phyloP scores from a whole-genome alignment of 2,888 invertebrate genomes.

The Copidosoma aretas region DNA sequence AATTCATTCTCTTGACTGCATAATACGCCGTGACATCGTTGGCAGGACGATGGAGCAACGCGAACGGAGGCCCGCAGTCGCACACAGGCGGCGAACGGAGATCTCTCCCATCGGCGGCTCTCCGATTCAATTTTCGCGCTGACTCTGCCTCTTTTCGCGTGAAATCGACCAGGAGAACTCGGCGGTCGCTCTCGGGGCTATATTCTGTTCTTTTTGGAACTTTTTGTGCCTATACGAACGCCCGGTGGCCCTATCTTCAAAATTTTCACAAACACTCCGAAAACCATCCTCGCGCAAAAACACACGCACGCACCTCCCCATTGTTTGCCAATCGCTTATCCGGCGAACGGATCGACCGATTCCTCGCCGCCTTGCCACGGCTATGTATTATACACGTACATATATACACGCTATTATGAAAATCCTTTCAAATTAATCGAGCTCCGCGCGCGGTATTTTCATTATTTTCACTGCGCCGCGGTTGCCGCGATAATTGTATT shows the following conservation, averaged over 20 bases:
- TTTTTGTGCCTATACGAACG: too few species aligned
- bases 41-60: neutral
- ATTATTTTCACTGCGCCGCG: neutral
- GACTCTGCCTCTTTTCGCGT: too few species aligned
- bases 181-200: too few species aligned
- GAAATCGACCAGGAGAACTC: too few species aligned
- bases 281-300: too few species aligned
- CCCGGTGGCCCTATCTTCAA: too few species aligned
- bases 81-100: neutral
- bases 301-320: neutral
- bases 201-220: too few species aligned
- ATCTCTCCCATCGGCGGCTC: slow-evolving; percentile 1
- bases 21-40: neutral
- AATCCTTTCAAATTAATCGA: slow-evolving; percentile 9
- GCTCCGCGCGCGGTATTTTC: neutral
- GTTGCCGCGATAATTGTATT: slow-evolving; percentile 9
- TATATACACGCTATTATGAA: neutral
- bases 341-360: too few species aligned
- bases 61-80: neutral
- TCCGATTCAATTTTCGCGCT: slow-evolving; percentile 30
- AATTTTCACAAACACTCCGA: too few species aligned
- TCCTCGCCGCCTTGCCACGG: too few species aligned
- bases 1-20: slow-evolving; percentile 35
- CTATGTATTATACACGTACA: too few species aligned
- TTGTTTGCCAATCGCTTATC: too few species aligned